Evolutionary conservation across 1,140 invertebrate genomes (phyloP).

Genomic region (Leptinotarsa lineolata): DNA sequence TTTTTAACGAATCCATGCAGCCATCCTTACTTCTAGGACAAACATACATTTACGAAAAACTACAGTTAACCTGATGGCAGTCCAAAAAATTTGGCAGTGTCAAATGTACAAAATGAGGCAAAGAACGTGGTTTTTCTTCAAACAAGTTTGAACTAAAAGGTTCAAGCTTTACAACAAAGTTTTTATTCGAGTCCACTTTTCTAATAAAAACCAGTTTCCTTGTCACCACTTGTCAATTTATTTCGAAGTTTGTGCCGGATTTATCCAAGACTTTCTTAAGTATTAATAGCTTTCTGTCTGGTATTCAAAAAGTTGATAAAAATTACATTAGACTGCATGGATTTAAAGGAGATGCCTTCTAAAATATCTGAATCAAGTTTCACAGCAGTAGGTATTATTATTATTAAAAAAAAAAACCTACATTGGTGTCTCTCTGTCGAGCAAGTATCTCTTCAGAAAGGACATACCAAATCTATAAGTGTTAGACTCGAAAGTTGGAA

Average conservation of each 20-base stretch:
- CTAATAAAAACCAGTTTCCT: conserved; percentile 2
- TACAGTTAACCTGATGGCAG: conserved; percentile 50
- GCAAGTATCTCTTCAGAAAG: too few relatives aligned
- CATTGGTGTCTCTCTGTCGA: too few relatives aligned
- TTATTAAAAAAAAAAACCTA: too few relatives aligned
- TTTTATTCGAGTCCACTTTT: too few relatives aligned
- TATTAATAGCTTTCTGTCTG: conserved; percentile 8
- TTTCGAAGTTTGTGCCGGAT: conserved; percentile 29
- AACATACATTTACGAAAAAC: conserved; percentile 36
- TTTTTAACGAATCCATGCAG: conserved; percentile 44
- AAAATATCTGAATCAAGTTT: conserved; percentile 8
- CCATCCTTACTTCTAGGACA: conserved; percentile 32
- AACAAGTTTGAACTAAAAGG: background rate
- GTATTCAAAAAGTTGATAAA: conserved; percentile 24
- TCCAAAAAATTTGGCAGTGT: conserved; percentile 54
- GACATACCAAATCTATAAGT: too few relatives aligned
- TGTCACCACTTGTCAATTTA: conserved; percentile 4
- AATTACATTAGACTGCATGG: conserved; percentile 33
- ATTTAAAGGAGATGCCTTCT: conserved; percentile 22
- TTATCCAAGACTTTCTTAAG: conserved; percentile 11
- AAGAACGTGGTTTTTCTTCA: background rate
- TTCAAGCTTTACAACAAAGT: too few relatives aligned
- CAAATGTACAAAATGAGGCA: conserved; percentile 28
- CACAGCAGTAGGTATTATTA: background rate
- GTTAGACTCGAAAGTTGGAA: too few relatives aligned